A percentile compares a stretch with the other conserved stretches of the same genome.
These are phyloP conservation scores for Cebus imitator DNA, from an alignment of 2,113 vertebrate species.

Conservation along the genomic window DNA sequence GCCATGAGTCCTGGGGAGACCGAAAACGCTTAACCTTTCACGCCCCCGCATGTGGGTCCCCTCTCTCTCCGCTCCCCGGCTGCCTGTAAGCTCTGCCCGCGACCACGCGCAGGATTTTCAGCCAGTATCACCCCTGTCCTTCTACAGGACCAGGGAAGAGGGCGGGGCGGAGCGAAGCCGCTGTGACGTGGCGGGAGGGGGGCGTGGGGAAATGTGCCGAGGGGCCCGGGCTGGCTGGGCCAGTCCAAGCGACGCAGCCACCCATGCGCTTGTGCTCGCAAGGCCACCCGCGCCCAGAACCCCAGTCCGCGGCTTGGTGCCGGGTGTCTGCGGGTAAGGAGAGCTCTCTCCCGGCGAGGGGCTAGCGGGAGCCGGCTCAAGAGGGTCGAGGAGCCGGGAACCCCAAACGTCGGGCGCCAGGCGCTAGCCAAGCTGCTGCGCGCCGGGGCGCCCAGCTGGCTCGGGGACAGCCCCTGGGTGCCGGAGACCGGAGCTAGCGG, in stretches of 20 bases:
- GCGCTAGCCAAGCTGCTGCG: not conserved
- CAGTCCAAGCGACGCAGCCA: slow-evolving; percentile 53
- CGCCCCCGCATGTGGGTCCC: not conserved
- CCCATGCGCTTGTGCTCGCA: not conserved
- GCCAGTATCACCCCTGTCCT: not conserved
- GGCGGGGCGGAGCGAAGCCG: slow-evolving; percentile 48
- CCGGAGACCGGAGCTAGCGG: not conserved
- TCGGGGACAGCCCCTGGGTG: not conserved
- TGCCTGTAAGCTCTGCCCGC: not conserved
- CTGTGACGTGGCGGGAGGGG: slow-evolving; percentile 64
- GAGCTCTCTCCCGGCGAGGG: not conserved
- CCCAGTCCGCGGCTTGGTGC: not conserved
- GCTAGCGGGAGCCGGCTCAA: not conserved
- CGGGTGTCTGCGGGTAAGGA: not conserved
- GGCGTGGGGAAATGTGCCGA: slow-evolving; percentile 51
- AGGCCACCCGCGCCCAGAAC: not conserved
- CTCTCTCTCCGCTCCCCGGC: too few relatives aligned
- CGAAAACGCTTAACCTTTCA: not conserved
- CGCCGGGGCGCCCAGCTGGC: not conserved
- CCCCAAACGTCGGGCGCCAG: not conserved
- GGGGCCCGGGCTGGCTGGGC: slow-evolving; percentile 10
- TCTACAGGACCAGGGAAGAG: not conserved
- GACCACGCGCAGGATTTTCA: not conserved
- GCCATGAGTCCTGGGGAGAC: not conserved
- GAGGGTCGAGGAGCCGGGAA: not conserved